Conservation (phyloP, 2,113 vertebrate genomes). For the Eublepharis macularius region DNA sequence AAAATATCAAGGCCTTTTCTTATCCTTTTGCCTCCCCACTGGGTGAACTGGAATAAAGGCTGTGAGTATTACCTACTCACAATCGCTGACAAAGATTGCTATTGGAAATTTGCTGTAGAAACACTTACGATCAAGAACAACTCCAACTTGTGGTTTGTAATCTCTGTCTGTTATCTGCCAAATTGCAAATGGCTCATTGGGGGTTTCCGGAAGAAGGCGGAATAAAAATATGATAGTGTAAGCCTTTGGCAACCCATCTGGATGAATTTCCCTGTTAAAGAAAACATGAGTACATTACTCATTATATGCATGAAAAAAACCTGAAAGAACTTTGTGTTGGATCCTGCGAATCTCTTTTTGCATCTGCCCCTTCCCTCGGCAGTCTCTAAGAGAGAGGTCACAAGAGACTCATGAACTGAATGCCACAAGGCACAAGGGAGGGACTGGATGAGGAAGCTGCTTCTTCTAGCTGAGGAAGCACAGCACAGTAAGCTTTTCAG, state of each 20-base stretch:
- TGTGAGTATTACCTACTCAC: not conserved
- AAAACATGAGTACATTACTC: slow-evolving; percentile 39
- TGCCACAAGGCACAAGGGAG: too few relatives aligned
- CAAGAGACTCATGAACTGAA: too few relatives aligned
- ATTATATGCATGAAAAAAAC: not conserved
- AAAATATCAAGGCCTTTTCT: not conserved
- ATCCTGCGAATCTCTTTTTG: too few relatives aligned
- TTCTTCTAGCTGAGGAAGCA: too few relatives aligned
- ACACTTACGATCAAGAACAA: slow-evolving; percentile 90
- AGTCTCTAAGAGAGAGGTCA: too few relatives aligned
- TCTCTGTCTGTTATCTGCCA: slow-evolving; percentile 95
- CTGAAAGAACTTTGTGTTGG: not conserved
- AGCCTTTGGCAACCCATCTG: slow-evolving; percentile 85
- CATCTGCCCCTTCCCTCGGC: too few relatives aligned
- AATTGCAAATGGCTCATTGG: slow-evolving; percentile 89
- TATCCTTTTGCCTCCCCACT: not conserved
- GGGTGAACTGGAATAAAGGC: not conserved
- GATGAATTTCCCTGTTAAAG: slow-evolving; percentile 89
- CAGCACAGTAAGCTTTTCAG: too few relatives aligned
- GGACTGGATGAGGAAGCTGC: too few relatives aligned
- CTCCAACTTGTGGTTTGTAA: slow-evolving; percentile 90
- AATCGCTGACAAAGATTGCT: not conserved
- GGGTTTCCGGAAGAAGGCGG: slow-evolving; percentile 90
- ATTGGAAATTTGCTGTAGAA: not conserved
- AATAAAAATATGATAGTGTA: slow-evolving; percentile 94